Conservation (phyloP, 2,797 vertebrate species). For the Cacajao melanocephalus region DNA sequence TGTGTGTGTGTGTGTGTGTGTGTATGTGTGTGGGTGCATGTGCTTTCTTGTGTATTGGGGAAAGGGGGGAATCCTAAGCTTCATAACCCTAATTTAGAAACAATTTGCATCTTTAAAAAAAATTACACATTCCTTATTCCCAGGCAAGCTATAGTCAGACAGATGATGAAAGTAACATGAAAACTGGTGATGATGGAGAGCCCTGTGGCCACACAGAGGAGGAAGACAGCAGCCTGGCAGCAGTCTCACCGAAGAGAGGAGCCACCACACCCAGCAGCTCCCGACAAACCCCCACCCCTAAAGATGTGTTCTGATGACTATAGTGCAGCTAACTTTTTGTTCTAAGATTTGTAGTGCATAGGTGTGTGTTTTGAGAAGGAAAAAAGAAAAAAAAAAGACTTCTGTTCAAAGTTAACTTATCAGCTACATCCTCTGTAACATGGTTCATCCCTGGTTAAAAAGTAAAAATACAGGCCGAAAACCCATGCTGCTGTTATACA, state of each 20-base stretch:
- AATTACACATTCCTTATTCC: conserved; percentile 77
- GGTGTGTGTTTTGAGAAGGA: conserved; percentile 83
- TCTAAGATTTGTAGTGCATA: conserved; percentile 88
- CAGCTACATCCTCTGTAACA: conserved; percentile 85
- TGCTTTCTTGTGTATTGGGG: background rate
- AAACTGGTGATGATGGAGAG: conserved; percentile 80
- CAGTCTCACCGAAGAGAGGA: conserved; percentile 81
- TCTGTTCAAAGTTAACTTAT: conserved; percentile 84
- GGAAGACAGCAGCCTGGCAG: conserved; percentile 79
- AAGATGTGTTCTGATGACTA: conserved; percentile 78
- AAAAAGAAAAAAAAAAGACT: conserved; percentile 78
- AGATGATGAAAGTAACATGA: conserved; percentile 84
- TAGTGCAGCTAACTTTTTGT: conserved; percentile 86
- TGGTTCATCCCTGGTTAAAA: conserved; percentile 81
- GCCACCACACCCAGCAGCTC: conserved; percentile 82
- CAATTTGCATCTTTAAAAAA: conserved; percentile 56
- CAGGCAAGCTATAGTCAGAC: conserved; percentile 88
- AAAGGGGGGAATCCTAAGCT: background rate
- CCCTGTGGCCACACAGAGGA: conserved; percentile 82
- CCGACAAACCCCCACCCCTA: conserved; percentile 78
- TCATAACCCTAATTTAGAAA: conserved; percentile 58
- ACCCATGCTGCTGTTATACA: conserved; percentile 71
- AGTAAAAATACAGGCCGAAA: conserved; percentile 75
- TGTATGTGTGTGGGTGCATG: background rate
- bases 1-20: background rate